These are phyloP conservation scores for Drosophila ezoana DNA, from an alignment of 2,888 invertebrate genomes.

Conservation along the genomic window DNA sequence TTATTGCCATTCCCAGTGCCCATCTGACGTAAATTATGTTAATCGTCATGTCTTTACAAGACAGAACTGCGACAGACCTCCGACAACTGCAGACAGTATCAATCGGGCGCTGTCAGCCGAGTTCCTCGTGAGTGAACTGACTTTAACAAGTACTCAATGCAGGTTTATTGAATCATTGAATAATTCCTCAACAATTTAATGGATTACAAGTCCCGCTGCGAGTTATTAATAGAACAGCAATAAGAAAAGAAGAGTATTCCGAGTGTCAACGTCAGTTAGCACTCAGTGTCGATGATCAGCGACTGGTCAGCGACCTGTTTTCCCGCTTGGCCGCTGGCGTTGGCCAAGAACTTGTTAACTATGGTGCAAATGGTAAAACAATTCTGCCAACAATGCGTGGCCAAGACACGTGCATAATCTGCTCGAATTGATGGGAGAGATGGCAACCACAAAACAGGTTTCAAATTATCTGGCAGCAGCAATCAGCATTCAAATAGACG, in stretches of 20 bases:
- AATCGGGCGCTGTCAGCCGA: slow-evolving; percentile 35
- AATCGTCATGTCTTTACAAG: slow-evolving; percentile 38
- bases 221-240: too few relatives aligned
- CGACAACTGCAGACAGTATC: slow-evolving; percentile 34
- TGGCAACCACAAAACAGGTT: slow-evolving; percentile 42
- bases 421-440: slow-evolving; percentile 6
- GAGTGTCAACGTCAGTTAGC: slow-evolving; percentile 11
- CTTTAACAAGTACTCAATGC: not conserved
- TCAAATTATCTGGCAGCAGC: slow-evolving; percentile 25
- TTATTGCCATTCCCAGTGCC: slow-evolving; percentile 2
- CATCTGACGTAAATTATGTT: slow-evolving; percentile 27
- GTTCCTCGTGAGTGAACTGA: slow-evolving; percentile 29
- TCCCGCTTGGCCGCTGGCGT: slow-evolving; percentile 4
- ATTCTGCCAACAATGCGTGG: slow-evolving; percentile 35
- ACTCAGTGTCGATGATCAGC: slow-evolving; percentile 7
- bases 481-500: slow-evolving; percentile 32
- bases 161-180: slow-evolving; percentile 7
- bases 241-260: not conserved
- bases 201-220: too few relatives aligned
- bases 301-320: slow-evolving; percentile 29
- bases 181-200: slow-evolving; percentile 3
- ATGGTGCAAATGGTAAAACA: slow-evolving; percentile 17
- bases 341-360: slow-evolving; percentile 35
- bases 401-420: slow-evolving; percentile 44
- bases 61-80: slow-evolving; percentile 24